These are phyloP conservation scores for Drosophila rellima DNA, from an alignment of 2,888 invertebrate species.

Conservation along the genomic window DNA sequence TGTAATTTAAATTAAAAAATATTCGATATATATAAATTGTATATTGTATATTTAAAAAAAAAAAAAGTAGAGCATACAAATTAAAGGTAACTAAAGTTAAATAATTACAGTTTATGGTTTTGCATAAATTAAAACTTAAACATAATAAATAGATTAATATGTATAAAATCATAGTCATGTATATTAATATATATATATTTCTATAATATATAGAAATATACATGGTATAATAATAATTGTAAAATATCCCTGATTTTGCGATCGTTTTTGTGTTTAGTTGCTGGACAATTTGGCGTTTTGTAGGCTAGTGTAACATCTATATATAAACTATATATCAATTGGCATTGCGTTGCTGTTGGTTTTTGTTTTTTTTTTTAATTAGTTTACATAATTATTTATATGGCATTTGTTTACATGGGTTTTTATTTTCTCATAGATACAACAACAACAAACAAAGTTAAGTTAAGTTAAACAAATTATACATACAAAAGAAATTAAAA, in stretches of 20 bases:
- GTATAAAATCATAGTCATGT: constrained; percentile 20
- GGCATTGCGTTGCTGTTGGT: constrained; percentile 63
- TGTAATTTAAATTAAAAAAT: constrained; percentile 19
- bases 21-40: constrained; percentile 7
- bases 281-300: constrained; percentile 72
- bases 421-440: constrained; percentile 25
- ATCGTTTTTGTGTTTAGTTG: constrained; percentile 37
- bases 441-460: constrained; percentile 39
- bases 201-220: constrained; percentile 20
- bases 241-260: constrained; percentile 68
- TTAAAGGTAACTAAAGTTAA: constrained; percentile 34
- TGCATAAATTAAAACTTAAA: constrained; percentile 50
- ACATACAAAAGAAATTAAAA: constrained; percentile 30
- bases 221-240: constrained; percentile 25
- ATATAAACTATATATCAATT: constrained; percentile 55
- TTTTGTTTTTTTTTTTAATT: constrained; percentile 18
- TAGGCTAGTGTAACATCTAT: constrained; percentile 48
- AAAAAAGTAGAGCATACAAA: constrained; percentile 12
- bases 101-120: constrained; percentile 38
- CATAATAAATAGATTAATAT: constrained; percentile 46
- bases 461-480: constrained; percentile 22
- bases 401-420: constrained; percentile 58
- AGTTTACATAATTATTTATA: constrained; percentile 54
- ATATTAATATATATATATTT: constrained; percentile 12
- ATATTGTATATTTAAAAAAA: constrained; percentile 15